Evolutionary conservation across 2,113 vertebrate genomes (phyloP).

Genomic region (Thunnus thynnus): DNA sequence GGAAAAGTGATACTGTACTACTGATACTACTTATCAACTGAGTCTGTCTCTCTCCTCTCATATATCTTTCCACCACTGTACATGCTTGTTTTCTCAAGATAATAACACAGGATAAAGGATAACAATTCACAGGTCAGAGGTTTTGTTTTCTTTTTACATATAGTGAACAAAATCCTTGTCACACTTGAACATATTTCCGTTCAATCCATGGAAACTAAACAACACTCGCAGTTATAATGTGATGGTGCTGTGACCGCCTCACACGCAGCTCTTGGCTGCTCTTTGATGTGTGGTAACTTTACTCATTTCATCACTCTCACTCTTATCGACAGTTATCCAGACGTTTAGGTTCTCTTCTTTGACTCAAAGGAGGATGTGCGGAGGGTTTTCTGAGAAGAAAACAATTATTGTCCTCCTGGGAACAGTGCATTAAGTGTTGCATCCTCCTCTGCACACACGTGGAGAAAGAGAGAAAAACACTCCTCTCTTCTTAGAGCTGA

Average conservation of each 20-base stretch:
- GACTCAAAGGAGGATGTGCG: constrained; percentile 13
- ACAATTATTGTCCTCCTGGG: constrained; percentile 49
- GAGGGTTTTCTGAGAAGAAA: constrained; percentile 51
- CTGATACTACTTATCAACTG: constrained; percentile 8
- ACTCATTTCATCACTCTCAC: constrained; percentile 38
- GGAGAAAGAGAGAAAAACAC: constrained; percentile 33
- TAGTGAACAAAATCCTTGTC: constrained; percentile 5
- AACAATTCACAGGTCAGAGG: background rate
- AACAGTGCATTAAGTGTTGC: constrained; percentile 55
- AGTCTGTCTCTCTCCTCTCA: background rate
- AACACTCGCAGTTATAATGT: background rate
- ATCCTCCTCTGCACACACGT: constrained; percentile 47
- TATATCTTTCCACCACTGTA: background rate
- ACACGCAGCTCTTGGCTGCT: constrained; percentile 27
- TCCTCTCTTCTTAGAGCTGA: constrained; percentile 49
- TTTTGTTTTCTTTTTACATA: background rate
- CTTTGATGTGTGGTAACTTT: constrained; percentile 50
- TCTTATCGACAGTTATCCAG: constrained; percentile 56
- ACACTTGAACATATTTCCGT: background rate
- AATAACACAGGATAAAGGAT: background rate
- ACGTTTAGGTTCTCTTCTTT: constrained; percentile 45
- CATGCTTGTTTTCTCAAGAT: background rate
- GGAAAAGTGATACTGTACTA: background rate
- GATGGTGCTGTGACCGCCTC: constrained; percentile 22
- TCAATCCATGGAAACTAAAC: constrained; percentile 18